Base-by-base conservation (phyloP, 2,888 invertebrate species). In the Drosophila dives region DNA sequence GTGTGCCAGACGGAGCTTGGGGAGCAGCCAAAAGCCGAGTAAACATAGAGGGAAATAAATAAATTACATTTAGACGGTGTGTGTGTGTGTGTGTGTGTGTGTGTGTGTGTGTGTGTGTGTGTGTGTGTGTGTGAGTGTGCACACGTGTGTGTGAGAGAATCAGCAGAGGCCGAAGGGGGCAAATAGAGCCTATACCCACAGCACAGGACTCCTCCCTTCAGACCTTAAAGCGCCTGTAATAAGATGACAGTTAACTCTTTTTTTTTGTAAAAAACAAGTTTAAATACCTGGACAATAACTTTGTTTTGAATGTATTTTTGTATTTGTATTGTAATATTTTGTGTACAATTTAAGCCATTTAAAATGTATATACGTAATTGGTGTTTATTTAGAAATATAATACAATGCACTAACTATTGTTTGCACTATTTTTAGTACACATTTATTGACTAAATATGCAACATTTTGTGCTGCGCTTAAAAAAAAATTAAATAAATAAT, bases 1-100 rank as follows among this genome's bases (percentile, higher is more conserved):
- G 72, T 64, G 82, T 72, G 75, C 86, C 84, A 89, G 83, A 86
- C 89, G 40, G 75, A 75, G 83, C 80, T 77, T 89, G 85, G 89
- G 83, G 88, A 87, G 64, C 67, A 77, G 83, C 80, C 83, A 76
- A 79, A 73, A 81, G 61, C 61, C 61, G 55, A 78, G 75, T 66
- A 77, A 77, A 75, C 89, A 78, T 63, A 73, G 80, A 74, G 59
- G 67, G 71, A 77, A 85, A 85, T 89, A 84, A 89, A 85, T 85
- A 87, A 85, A 89, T 85, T 85, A 72, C 86, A 65, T 70, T 56
- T 65, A 69, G 62, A 73, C 49, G 54, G 58, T 62, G 61, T 29
- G 53, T 20, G 54, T n/a, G 7, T 48, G 48, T 26, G 1, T 1
- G 8, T 40, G 40, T 36, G 3, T 17, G 36, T 8, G 7, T 7